phyloP scores from a whole-genome alignment of 64 coral and sea anemone species.

The Montipora sp. region DNA sequence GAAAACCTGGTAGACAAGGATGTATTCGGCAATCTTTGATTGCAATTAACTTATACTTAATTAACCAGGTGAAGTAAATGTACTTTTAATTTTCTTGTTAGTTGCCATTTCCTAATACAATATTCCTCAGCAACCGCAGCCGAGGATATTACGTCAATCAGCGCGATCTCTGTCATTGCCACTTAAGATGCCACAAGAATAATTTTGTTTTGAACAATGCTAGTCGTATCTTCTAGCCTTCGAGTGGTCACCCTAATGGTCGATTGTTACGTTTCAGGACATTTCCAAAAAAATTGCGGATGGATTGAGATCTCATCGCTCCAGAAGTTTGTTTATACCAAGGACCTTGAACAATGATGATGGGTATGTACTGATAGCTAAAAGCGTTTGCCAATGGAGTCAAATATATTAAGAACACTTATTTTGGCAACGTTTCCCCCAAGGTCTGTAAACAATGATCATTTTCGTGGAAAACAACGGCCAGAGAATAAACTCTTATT shows the following conservation, averaged over 20 bases:
- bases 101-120: neutral
- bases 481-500: too few relatives aligned
- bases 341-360: constrained; percentile 2
- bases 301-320: constrained; percentile 6
- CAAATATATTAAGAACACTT: too few relatives aligned
- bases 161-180: neutral
- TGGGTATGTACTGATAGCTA: neutral
- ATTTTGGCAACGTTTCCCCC: too few relatives aligned
- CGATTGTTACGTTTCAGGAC: neutral
- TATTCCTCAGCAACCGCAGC: neutral
- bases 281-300: constrained; percentile 51
- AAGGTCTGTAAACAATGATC: too few relatives aligned
- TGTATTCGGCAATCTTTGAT: neutral
- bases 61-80: neutral
- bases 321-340: constrained; percentile 45
- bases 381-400: neutral
- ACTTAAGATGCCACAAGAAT: neutral
- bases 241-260: neutral
- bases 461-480: too few relatives aligned
- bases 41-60: neutral
- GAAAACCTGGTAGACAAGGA: neutral
- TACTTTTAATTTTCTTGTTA: neutral
- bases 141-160: neutral
- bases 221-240: neutral
- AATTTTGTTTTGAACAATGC: neutral